A percentile compares a stretch with the other conserved stretches of the same genome.
Evolutionary conservation across 1,140 invertebrate genomes (phyloP).

Genomic region (Plectrocnemia conspersa): DNA sequence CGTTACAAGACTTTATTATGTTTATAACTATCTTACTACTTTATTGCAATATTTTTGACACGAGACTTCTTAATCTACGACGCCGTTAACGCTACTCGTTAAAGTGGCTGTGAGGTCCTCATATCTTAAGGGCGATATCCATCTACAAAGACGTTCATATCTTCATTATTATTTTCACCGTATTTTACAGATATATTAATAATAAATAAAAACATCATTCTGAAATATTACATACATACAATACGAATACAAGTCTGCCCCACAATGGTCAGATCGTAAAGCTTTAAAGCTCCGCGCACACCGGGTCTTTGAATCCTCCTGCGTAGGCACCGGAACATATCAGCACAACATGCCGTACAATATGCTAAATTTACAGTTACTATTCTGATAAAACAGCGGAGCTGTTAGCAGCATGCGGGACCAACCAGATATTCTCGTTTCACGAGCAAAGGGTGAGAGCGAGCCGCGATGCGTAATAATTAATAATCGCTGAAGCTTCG

Average conservation of each 20-base stretch:
- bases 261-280: neutral
- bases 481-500: neutral
- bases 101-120: too few species aligned
- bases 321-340: slow-evolving; percentile 24
- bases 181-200: neutral
- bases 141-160: too few species aligned
- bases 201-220: neutral
- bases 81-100: too few species aligned
- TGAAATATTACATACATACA: too few species aligned
- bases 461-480: neutral
- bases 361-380: slow-evolving; percentile 29
- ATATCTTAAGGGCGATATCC: too few species aligned
- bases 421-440: slow-evolving; percentile 18
- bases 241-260: too few species aligned
- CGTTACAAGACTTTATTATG: too few species aligned
- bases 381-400: slow-evolving; percentile 6
- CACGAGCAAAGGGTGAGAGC: slow-evolving; percentile 11
- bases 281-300: neutral
- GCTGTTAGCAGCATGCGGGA: slow-evolving; percentile 2
- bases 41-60: too few species aligned
- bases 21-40: too few species aligned
- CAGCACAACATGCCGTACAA: slow-evolving; percentile 17
- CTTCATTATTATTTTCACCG: too few species aligned
- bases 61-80: too few species aligned
- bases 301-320: slow-evolving; percentile 6